These are phyloP conservation scores for Chlorops oryzae DNA, from an alignment of 1,140 invertebrate species.

Conservation along the genomic window DNA sequence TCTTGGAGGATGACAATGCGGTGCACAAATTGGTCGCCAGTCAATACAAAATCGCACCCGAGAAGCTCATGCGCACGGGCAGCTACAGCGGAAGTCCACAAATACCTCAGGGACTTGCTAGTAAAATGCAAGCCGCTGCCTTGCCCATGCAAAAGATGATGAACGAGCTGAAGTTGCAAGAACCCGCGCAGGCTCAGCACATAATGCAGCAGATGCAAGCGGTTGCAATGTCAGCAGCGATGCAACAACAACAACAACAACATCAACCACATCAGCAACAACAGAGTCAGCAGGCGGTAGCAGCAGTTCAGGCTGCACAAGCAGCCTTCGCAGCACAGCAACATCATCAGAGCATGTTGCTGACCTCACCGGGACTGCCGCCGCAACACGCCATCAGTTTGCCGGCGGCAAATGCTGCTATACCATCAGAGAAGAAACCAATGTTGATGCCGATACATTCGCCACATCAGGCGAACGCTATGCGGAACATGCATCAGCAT, in stretches of 20 bases:
- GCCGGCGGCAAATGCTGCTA: constrained; percentile 37
- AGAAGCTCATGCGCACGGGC: constrained; percentile 90
- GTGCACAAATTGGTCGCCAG: constrained; percentile 93
- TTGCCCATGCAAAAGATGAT: constrained; percentile 70
- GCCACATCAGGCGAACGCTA: constrained; percentile 53
- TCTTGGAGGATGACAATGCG: constrained; percentile 93
- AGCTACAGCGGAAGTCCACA: constrained; percentile 80
- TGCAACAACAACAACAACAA: constrained; percentile 53
- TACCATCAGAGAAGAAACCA: constrained; percentile 53
- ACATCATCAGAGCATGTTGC: constrained; percentile 55
- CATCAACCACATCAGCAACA: constrained; percentile 52
- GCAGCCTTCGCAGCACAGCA: constrained; percentile 39
- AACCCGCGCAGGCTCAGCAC: constrained; percentile 66
- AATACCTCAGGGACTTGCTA: constrained; percentile 63
- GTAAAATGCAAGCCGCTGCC: constrained; percentile 55
- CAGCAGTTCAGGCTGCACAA: constrained; percentile 48
- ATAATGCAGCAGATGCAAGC: constrained; percentile 56
- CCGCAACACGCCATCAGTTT: constrained; percentile 58
- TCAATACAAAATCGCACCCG: constrained; percentile 95
- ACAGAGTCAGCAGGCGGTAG: constrained; percentile 57
- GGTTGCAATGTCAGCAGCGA: constrained; percentile 50
- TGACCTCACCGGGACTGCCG: constrained; percentile 59
- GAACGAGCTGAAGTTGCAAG: constrained; percentile 62
- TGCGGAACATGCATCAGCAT: constrained; percentile 66
- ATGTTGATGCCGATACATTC: constrained; percentile 46